Percentiles rank a stretch among this genome's conserved stretches.
Conservation (phyloP, 2,113 vertebrate species). For the Xiphophorus hellerii region DNA sequence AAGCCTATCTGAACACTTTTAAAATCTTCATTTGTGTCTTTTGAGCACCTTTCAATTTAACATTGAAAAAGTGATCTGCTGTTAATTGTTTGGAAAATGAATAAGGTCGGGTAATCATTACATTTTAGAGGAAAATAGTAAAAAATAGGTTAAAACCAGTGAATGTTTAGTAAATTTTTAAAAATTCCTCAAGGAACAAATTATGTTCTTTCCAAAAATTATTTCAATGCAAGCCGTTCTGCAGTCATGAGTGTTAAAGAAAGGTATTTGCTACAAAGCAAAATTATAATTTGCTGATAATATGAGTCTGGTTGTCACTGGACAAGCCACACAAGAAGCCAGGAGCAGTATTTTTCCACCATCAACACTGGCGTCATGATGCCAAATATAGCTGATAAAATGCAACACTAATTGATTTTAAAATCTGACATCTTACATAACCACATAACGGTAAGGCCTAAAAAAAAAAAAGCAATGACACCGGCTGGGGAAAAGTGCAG, state of each 20-base stretch:
- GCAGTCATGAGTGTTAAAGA: not conserved
- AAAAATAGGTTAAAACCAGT: not conserved
- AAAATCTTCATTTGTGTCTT: no score
- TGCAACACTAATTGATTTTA: slow-evolving; percentile 63
- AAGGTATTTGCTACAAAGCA: not conserved
- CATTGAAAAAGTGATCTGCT: not conserved
- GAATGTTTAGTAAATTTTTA: not conserved
- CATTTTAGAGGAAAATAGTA: no score
- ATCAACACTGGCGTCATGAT: slow-evolving; percentile 34
- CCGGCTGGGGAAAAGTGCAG: slow-evolving; percentile 6
- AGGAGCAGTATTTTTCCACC: slow-evolving; percentile 23
- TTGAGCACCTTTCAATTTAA: no score
- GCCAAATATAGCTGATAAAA: slow-evolving; percentile 48
- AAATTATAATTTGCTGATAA: not conserved
- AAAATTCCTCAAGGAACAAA: not conserved
- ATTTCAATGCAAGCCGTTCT: not conserved
- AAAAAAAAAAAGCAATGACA: slow-evolving; percentile 12
- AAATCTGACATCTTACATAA: slow-evolving; percentile 56
- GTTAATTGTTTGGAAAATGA: not conserved
- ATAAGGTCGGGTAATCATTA: no score
- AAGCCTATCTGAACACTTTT: no score
- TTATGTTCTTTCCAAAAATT: not conserved
- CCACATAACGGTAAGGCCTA: slow-evolving; percentile 22
- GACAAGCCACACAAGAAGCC: not conserved
- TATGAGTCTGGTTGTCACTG: not conserved